phyloP scores from a whole-genome alignment of 2,113 vertebrate genomes.

The Gymnogyps californianus region DNA sequence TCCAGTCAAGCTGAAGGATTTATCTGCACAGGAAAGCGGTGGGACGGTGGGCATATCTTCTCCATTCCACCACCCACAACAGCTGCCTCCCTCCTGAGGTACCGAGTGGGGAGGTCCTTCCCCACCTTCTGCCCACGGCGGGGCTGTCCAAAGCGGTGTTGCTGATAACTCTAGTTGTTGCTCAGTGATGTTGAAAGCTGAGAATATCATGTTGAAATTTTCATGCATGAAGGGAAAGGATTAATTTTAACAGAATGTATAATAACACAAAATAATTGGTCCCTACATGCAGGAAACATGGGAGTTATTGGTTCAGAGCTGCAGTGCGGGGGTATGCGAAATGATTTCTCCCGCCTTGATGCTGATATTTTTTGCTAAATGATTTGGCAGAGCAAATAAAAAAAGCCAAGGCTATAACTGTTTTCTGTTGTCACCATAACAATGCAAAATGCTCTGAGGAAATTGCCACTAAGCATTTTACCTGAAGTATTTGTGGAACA shows the following conservation, averaged over 20 bases:
- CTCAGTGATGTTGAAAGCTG: background rate
- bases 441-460: background rate
- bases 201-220: background rate
- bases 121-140: rapidly evolving
- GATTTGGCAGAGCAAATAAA: background rate
- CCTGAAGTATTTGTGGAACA: background rate
- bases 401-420: background rate
- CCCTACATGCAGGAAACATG: background rate
- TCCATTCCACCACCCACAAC: background rate
- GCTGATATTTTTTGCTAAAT: background rate
- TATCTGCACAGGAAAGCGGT: background rate
- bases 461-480: background rate
- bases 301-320: background rate
- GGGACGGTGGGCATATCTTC: background rate
- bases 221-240: background rate
- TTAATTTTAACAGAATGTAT: background rate
- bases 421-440: background rate
- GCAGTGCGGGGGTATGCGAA: background rate
- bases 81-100: rapidly evolving
- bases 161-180: background rate
- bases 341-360: background rate
- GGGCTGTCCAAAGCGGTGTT: background rate
- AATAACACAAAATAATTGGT: background rate
- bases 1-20: background rate
- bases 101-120: background rate